These are phyloP conservation scores for Tiliacea citrago DNA, from an alignment of 2,888 invertebrate species.

Conservation along the genomic window DNA sequence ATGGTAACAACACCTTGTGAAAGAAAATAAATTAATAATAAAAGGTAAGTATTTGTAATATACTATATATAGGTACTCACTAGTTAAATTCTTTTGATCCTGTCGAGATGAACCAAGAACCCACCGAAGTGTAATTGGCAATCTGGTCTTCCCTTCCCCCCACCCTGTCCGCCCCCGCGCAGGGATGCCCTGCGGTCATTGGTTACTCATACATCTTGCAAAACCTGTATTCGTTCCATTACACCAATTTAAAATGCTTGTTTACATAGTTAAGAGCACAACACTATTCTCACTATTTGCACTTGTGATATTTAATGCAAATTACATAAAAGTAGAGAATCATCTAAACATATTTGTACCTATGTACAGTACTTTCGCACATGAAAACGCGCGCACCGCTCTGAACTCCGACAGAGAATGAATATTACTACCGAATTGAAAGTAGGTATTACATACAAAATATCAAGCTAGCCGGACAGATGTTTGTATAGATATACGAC, in stretches of 20 bases:
- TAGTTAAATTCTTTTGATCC: conserved; percentile 73
- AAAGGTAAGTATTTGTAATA: conserved; percentile 22
- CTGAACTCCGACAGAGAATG: conserved; percentile 80
- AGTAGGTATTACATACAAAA: conserved; percentile 78
- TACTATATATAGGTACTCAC: conserved; percentile 62
- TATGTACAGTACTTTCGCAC: conserved; percentile 66
- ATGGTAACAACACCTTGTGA: conserved; percentile 51
- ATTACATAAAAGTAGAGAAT: conserved; percentile 60
- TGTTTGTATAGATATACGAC: conserved; percentile 70
- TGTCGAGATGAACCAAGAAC: conserved; percentile 71
- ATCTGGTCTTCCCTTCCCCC: conserved; percentile 76
- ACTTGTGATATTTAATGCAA: conserved; percentile 60
- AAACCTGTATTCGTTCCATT: conserved; percentile 80
- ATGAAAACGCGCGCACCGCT: conserved; percentile 75
- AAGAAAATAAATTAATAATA: conserved; percentile 17
- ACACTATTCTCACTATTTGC: conserved; percentile 71
- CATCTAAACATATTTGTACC: conserved; percentile 64
- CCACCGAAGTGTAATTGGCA: conserved; percentile 70
- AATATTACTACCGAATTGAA: conserved; percentile 81
- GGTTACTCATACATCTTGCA: conserved; percentile 86
- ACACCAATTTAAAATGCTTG: conserved; percentile 73
- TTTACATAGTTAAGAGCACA: conserved; percentile 77
- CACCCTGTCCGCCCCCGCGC: conserved; percentile 73
- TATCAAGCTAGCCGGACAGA: conserved; percentile 75
- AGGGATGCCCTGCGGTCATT: conserved; percentile 86